These are phyloP conservation scores for Poliocrania exsul DNA, from an alignment of 2,797 vertebrate species.

Conservation along the genomic window DNA sequence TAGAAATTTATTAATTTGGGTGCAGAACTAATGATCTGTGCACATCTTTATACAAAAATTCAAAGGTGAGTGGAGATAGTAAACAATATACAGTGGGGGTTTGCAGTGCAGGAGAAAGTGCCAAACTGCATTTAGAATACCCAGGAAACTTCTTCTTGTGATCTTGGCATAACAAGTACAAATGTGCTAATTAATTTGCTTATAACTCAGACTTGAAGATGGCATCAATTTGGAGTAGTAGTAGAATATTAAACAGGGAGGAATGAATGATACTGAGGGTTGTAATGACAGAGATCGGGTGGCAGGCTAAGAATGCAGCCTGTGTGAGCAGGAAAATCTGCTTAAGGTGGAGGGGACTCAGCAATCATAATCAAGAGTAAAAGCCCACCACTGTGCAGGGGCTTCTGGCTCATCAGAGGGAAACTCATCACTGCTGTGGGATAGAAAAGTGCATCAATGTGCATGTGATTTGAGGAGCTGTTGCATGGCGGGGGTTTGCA, in stretches of 20 bases:
- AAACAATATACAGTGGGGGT: neutral
- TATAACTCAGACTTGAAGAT: conserved; percentile 18
- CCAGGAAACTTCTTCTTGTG: neutral
- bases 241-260: neutral
- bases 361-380: conserved; percentile 10
- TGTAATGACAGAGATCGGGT: neutral
- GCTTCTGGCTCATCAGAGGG: neutral
- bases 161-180: conserved; percentile 9
- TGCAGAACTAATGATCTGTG: neutral
- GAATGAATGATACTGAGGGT: neutral
- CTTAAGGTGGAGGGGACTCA: neutral
- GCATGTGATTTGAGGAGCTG: neutral
- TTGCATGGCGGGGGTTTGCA: neutral
- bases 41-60: neutral
- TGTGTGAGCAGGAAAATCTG: neutral
- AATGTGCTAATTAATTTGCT: conserved; percentile 49
- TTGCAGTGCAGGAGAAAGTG: neutral
- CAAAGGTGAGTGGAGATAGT: neutral
- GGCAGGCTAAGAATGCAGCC: neutral
- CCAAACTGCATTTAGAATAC: neutral
- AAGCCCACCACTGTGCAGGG: neutral
- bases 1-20: neutral
- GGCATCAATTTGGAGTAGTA: conserved; percentile 17
- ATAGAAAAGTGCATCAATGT: neutral
- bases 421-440: neutral